phyloP scores from a whole-genome alignment of 2,797 vertebrate species.

The Heterohyrax brucei region DNA sequence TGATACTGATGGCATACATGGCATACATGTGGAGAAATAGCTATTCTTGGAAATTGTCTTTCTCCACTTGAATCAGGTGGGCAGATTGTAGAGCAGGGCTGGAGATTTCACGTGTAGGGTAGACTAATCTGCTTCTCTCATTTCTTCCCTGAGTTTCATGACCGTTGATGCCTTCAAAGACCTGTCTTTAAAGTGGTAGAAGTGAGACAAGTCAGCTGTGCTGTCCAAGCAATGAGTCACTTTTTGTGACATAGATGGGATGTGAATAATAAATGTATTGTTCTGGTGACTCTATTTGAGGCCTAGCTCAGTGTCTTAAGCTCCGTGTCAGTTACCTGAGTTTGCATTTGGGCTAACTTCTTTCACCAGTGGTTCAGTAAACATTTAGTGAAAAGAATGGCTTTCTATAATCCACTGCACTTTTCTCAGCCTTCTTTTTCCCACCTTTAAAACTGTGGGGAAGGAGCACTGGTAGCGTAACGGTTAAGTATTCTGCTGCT shows the following conservation, averaged over 20 bases:
- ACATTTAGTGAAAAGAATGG: conserved; percentile 63
- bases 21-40: conserved; percentile 43
- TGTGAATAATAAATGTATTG: conserved; percentile 17
- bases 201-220: conserved; percentile 50
- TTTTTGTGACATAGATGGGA: conserved; percentile 53
- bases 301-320: conserved; percentile 37
- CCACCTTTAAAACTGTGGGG: conserved; percentile 47
- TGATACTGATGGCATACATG: background rate
- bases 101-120: conserved; percentile 51
- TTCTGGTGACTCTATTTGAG: background rate
- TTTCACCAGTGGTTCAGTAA: conserved; percentile 20
- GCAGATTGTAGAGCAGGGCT: background rate
- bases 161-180: conserved; percentile 48
- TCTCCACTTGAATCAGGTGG: conserved; percentile 1
- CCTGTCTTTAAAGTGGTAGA: conserved; percentile 31
- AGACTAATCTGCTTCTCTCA: conserved; percentile 53
- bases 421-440: conserved; percentile 68
- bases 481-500: no score
- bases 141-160: conserved; percentile 55
- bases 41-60: conserved; percentile 59
- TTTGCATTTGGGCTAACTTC: conserved; percentile 55
- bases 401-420: conserved; percentile 24
- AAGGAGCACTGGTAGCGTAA: background rate
- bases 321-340: conserved; percentile 40
- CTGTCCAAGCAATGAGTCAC: conserved; percentile 26